Conservation (phyloP, 2,113 vertebrate genomes). For the Mormyrus iriodes region DNA sequence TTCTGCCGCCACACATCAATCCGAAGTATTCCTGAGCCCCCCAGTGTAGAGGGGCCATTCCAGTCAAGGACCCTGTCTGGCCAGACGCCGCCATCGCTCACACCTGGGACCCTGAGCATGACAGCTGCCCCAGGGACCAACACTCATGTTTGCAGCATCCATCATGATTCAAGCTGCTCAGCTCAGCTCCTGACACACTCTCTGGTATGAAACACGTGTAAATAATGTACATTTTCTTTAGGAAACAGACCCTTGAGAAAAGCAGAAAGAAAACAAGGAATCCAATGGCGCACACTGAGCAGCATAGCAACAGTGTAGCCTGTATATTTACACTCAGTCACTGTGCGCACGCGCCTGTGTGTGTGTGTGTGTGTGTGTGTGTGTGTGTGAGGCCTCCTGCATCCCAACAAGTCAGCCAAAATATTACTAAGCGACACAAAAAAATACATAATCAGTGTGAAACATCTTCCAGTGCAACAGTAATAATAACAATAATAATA, state of each 20-base stretch:
- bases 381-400: neutral
- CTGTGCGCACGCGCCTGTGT: neutral
- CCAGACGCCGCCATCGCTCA: neutral
- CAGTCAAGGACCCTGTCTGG: constrained; percentile 20
- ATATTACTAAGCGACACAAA: neutral
- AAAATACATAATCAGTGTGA: neutral
- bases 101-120: neutral
- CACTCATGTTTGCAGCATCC: constrained; percentile 38
- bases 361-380: neutral
- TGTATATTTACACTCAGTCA: neutral
- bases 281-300: neutral
- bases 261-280: constrained; percentile 21
- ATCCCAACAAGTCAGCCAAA: neutral
- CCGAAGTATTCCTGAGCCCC: neutral
- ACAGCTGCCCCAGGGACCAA: neutral
- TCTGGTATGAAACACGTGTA: constrained; percentile 61
- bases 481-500: constrained; percentile 12
- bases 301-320: neutral
- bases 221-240: constrained; percentile 59
- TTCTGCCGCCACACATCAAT: constrained; percentile 12
- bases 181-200: constrained; percentile 49
- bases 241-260: constrained; percentile 52
- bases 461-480: neutral
- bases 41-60: constrained; percentile 17
- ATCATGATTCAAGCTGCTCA: neutral